phyloP scores from a whole-genome alignment of 30 jellyfish, hydroid and myxozoan genomes.

The Aurelia aurita region DNA sequence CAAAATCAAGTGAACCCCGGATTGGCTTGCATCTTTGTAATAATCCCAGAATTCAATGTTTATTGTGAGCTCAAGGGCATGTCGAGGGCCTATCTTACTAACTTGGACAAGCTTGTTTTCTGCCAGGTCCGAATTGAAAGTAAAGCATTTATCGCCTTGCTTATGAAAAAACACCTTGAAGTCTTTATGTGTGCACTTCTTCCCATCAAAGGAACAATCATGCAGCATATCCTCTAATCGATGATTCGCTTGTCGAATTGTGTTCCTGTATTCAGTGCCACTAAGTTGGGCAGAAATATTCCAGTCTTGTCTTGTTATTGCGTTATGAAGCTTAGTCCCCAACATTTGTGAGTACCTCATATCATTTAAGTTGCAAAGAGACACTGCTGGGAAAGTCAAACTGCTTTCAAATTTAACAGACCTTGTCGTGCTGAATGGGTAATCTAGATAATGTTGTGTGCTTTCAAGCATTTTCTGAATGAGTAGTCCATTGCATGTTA shows the following conservation, averaged over 20 bases:
- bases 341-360: slow-evolving; percentile 71
- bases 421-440: slow-evolving; percentile 83
- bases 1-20: slow-evolving; percentile 80
- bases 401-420: slow-evolving; percentile 52
- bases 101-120: slow-evolving; percentile 53
- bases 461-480: slow-evolving; percentile 84
- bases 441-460: slow-evolving; percentile 69
- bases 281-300: slow-evolving; percentile 35
- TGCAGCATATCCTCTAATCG: slow-evolving; percentile 77
- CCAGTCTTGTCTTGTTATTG: slow-evolving; percentile 25
- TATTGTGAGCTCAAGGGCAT: slow-evolving; percentile 70
- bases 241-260: slow-evolving; percentile 73
- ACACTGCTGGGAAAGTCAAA: slow-evolving; percentile 89
- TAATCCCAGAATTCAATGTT: slow-evolving; percentile 90
- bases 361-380: slow-evolving; percentile 90
- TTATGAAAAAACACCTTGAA: slow-evolving; percentile 69
- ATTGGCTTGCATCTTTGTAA: slow-evolving; percentile 67
- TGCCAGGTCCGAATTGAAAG: slow-evolving; percentile 83
- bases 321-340: slow-evolving; percentile 80
- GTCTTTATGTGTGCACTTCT: slow-evolving; percentile 65
- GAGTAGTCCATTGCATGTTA: slow-evolving; percentile 67
- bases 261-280: slow-evolving; percentile 66
- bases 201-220: slow-evolving; percentile 78
- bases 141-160: slow-evolving; percentile 91
- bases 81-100: slow-evolving; percentile 68